Conservation (phyloP, 1,140 invertebrate species). For the Hetaerina americana region DNA sequence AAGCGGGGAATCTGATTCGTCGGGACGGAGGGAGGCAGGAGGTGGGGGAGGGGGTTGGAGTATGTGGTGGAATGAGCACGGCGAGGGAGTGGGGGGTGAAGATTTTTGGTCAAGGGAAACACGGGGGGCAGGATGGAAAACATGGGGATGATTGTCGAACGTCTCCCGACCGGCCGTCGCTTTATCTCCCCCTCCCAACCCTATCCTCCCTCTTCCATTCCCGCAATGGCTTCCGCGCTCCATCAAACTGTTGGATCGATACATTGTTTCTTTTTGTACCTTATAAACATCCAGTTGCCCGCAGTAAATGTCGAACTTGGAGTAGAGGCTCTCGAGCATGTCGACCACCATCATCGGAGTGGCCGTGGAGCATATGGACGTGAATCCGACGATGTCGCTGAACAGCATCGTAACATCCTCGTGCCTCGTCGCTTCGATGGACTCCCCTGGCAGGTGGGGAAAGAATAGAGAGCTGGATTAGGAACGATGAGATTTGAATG, state of each 20-base stretch:
- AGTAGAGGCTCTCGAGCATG: conserved; percentile 86
- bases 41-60: too few relatives aligned
- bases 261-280: conserved; percentile 34
- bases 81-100: too few relatives aligned
- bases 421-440: conserved; percentile 81
- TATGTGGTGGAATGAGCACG: too few relatives aligned
- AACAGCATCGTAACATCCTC: conserved; percentile 88
- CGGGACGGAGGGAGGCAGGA: too few relatives aligned
- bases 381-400: conserved; percentile 93
- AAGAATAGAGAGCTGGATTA: conserved; percentile 2
- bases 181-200: too few relatives aligned
- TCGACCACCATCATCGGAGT: conserved; percentile 89
- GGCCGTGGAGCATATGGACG: conserved; percentile 78
- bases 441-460: conserved; percentile 46
- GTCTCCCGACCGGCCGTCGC: too few relatives aligned
- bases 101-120: too few relatives aligned
- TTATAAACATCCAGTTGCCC: conserved; percentile 86
- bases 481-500: neutral
- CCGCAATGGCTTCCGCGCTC: neutral
- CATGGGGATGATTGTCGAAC: too few relatives aligned
- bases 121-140: too few relatives aligned
- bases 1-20: too few relatives aligned
- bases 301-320: conserved; percentile 81
- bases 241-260: neutral
- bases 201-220: too few relatives aligned